Conservation (phyloP, 2,888 invertebrate species). For the Rhagonycha fulva region DNA sequence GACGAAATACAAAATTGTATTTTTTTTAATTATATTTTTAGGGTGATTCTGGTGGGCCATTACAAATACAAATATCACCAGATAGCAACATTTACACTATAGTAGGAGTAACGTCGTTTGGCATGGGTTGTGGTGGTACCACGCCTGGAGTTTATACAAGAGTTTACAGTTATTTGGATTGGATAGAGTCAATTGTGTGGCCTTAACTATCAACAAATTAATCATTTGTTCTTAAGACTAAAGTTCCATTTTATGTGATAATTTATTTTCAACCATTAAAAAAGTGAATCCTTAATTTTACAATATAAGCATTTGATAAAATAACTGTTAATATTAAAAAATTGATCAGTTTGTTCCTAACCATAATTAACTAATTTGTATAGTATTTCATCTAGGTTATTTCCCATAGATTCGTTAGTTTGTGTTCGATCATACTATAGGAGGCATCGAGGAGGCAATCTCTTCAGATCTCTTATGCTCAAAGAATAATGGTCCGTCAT, state of each 20-base stretch:
- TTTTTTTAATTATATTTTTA: constrained; percentile 35
- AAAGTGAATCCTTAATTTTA: background rate
- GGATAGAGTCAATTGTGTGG: constrained; percentile 53
- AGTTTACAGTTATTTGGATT: constrained; percentile 47
- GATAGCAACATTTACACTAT: constrained; percentile 40
- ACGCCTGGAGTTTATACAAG: constrained; percentile 51
- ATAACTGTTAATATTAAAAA: too few relatives aligned
- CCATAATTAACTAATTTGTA: too few relatives aligned
- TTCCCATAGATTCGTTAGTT: too few relatives aligned
- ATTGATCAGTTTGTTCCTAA: too few relatives aligned
- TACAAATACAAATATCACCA: constrained; percentile 43
- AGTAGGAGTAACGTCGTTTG: constrained; percentile 52
- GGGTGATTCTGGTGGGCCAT: constrained; percentile 65
- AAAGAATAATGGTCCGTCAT: too few relatives aligned
- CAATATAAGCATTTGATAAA: background rate
- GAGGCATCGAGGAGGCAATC: too few relatives aligned
- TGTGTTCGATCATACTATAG: too few relatives aligned
- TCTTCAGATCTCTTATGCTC: too few relatives aligned
- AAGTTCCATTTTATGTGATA: background rate
- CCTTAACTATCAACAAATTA: constrained; percentile 30
- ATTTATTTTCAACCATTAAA: background rate
- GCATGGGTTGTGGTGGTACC: constrained; percentile 46
- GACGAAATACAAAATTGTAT: too few relatives aligned
- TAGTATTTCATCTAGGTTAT: too few relatives aligned
- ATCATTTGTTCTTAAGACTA: background rate